Evolutionary conservation across 2,797 vertebrate species (phyloP).

Genomic region (Nannoperca australis): DNA sequence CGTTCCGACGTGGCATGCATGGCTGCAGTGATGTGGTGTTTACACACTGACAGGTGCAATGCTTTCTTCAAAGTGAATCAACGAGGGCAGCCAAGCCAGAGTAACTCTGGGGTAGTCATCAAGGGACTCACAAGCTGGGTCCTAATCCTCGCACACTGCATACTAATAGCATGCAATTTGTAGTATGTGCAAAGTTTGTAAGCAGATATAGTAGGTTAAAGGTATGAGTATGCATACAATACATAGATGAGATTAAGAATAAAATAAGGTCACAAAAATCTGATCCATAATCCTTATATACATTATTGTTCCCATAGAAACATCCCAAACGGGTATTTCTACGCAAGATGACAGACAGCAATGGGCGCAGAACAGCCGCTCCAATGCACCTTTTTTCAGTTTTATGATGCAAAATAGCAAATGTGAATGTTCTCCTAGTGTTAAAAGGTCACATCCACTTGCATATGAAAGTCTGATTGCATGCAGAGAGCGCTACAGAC

Average conservation of each 20-base stretch:
- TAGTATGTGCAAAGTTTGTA: neutral
- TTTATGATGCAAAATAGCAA: neutral
- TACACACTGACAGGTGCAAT: slow-evolving; percentile 49
- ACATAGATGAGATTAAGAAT: slow-evolving; percentile 14
- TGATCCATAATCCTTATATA: slow-evolving; percentile 12
- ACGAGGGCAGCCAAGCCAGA: slow-evolving; percentile 30
- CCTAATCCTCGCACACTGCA: slow-evolving; percentile 4
- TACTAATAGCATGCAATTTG: slow-evolving; percentile 4
- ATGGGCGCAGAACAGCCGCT: slow-evolving; percentile 1
- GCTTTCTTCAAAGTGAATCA: slow-evolving; percentile 38
- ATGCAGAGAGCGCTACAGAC: neutral
- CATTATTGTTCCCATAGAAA: slow-evolving; percentile 31
- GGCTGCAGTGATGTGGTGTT: slow-evolving; percentile 38
- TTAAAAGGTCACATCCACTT: neutral
- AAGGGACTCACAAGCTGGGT: slow-evolving; percentile 20
- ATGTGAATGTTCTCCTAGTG: too few species aligned
- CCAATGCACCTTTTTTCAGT: neutral
- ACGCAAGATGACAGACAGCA: neutral
- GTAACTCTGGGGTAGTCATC: slow-evolving; percentile 22
- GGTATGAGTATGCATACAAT: neutral
- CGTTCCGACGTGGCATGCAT: slow-evolving; percentile 2
- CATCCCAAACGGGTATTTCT: neutral
- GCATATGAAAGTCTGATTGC: neutral
- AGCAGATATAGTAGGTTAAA: slow-evolving; percentile 15
- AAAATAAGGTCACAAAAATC: slow-evolving; percentile 1